phyloP scores from a whole-genome alignment of 2,113 vertebrate genomes.

The Sorex araneus region DNA sequence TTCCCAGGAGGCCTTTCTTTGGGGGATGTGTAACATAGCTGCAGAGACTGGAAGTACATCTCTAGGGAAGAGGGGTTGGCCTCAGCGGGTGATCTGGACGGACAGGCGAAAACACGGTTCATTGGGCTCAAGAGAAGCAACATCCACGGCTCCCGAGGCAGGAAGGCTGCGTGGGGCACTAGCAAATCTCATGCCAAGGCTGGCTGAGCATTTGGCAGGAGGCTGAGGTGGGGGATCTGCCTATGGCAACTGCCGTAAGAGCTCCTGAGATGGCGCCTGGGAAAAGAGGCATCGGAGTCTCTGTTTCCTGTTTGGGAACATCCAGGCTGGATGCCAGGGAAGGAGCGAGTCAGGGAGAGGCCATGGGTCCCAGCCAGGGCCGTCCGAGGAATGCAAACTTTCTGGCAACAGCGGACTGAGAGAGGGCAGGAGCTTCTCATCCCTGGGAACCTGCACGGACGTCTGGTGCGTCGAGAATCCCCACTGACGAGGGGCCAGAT shows the following conservation, averaged over 20 bases:
- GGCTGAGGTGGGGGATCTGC: background rate
- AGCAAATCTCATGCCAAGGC: conserved; percentile 6
- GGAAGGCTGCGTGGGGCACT: background rate
- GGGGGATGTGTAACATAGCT: background rate
- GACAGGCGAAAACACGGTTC: background rate
- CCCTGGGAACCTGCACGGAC: background rate
- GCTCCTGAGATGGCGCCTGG: background rate
- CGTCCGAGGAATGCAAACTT: background rate
- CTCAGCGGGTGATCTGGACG: background rate
- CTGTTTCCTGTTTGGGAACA: conserved; percentile 21
- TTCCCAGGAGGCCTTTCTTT: background rate
- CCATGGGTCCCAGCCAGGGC: background rate
- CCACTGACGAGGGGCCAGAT: background rate
- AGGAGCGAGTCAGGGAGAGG: background rate
- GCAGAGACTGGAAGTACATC: background rate
- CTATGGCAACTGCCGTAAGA: background rate
- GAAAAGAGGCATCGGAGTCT: background rate
- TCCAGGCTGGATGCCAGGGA: conserved; percentile 22
- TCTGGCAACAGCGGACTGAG: background rate
- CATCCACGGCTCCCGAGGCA: background rate
- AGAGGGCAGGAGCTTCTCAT: background rate
- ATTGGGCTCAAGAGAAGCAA: background rate
- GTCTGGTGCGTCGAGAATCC: background rate
- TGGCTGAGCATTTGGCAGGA: conserved; percentile 36
- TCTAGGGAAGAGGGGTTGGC: background rate